A percentile compares a stretch with the other conserved stretches of the same genome.
Evolutionary conservation across 2,113 vertebrate genomes (phyloP).

Genomic region (Colaptes auratus): DNA sequence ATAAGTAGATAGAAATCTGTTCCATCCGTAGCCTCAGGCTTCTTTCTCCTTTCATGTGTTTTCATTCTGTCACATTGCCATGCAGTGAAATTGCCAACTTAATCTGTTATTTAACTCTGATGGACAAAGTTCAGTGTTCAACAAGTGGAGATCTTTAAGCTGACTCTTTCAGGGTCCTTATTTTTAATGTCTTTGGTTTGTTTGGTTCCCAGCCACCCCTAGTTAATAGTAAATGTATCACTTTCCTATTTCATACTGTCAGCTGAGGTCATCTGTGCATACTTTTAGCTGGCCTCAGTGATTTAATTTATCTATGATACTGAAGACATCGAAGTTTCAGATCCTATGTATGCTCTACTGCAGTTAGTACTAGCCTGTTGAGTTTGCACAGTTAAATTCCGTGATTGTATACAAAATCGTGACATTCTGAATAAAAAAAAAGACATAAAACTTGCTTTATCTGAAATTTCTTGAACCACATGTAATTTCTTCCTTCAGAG

Average conservation of each 20-base stretch:
- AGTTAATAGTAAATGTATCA: neutral
- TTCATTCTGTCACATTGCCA: neutral
- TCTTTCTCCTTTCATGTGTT: neutral
- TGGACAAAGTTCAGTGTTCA: neutral
- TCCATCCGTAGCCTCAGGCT: conserved; percentile 24
- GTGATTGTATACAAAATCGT: conserved; percentile 38
- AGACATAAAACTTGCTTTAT: conserved; percentile 64
- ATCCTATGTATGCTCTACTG: conserved; percentile 27
- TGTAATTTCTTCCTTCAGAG: neutral
- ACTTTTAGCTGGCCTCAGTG: conserved; percentile 11
- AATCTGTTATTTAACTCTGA: neutral
- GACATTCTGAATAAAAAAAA: conserved; percentile 66
- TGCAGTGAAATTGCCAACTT: neutral
- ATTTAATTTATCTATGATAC: neutral
- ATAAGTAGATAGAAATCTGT: neutral
- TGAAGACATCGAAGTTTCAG: neutral
- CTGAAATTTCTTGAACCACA: conserved; percentile 54
- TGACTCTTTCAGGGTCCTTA: neutral
- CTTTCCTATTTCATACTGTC: neutral
- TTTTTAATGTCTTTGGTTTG: neutral
- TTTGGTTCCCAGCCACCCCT: neutral
- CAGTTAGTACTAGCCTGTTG: conserved; percentile 13
- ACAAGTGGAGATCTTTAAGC: neutral
- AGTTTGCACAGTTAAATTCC: conserved; percentile 3
- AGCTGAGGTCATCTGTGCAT: neutral